Conservation (phyloP, 1,140 invertebrate genomes). For the Drosophila bocqueti region DNA sequence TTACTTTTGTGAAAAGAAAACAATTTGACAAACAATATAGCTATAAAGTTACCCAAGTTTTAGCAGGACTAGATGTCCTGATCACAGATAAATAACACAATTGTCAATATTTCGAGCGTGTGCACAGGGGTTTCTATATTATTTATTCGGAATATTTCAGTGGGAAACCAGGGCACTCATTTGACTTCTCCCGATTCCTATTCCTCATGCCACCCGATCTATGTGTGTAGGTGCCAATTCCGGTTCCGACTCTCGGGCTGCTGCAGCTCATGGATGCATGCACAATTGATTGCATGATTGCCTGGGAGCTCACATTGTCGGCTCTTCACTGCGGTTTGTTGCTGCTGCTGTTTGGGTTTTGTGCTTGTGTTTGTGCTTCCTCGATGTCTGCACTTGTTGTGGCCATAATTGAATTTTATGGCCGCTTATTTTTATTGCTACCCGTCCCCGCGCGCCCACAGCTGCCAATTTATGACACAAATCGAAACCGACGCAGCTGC, state of each 20-base stretch:
- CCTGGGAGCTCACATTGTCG: constrained; percentile 36
- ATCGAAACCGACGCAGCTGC: constrained; percentile 53
- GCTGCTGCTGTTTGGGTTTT: constrained; percentile 6
- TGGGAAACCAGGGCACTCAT: constrained; percentile 38
- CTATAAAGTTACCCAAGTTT: constrained; percentile 65
- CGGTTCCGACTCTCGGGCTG: background rate
- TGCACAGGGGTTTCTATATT: constrained; percentile 20
- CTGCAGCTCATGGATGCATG: constrained; percentile 48
- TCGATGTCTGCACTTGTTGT: constrained; percentile 75
- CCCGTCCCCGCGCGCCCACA: constrained; percentile 24
- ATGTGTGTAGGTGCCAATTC: background rate
- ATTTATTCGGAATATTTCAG: constrained; percentile 36
- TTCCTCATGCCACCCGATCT: background rate
- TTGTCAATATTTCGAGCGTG: constrained; percentile 44
- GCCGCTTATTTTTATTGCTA: constrained; percentile 79
- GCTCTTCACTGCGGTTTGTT: constrained; percentile 15
- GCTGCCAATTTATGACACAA: constrained; percentile 79
- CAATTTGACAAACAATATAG: constrained; percentile 4
- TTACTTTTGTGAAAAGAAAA: background rate
- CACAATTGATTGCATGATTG: constrained; percentile 82
- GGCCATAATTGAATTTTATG: constrained; percentile 82
- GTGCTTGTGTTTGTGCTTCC: constrained; percentile 15
- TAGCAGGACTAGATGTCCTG: constrained; percentile 25
- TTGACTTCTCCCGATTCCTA: constrained; percentile 13
- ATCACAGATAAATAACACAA: constrained; percentile 45